Evolutionary conservation across 2,797 vertebrate species (phyloP).

Genomic region (Urophycis tenuis): DNA sequence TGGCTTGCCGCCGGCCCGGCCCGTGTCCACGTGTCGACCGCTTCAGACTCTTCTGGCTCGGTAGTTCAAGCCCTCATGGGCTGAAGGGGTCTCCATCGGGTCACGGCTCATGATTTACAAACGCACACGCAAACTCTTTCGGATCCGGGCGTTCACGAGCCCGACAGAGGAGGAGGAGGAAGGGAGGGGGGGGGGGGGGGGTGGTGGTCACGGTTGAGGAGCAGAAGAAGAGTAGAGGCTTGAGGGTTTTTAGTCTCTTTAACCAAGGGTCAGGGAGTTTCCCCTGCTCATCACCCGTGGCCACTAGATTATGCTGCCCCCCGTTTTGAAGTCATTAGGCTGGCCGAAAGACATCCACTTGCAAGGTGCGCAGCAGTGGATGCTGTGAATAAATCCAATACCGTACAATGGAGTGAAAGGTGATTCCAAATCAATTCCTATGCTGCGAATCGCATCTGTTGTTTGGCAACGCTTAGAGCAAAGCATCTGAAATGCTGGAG

Average conservation of each 20-base stretch:
- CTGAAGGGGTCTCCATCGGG: background rate
- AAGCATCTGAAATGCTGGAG: background rate
- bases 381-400: background rate
- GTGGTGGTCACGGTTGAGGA: background rate
- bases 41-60: too few relatives aligned
- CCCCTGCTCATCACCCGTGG: too few relatives aligned
- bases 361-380: background rate
- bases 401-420: background rate
- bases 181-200: too few relatives aligned
- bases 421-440: background rate
- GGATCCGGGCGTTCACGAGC: background rate
- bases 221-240: background rate
- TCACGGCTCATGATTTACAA: background rate
- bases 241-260: too few relatives aligned
- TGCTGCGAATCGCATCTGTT: background rate
- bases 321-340: too few relatives aligned
- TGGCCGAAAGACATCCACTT: background rate
- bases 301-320: too few relatives aligned
- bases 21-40: background rate
- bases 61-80: background rate
- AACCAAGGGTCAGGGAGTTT: too few relatives aligned
- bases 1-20: too few relatives aligned
- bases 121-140: too few relatives aligned
- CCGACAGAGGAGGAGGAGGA: background rate
- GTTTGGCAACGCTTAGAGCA: background rate